Base-by-base conservation (phyloP, 2,888 invertebrate genomes). In the Dinocampus coccinellae region DNA sequence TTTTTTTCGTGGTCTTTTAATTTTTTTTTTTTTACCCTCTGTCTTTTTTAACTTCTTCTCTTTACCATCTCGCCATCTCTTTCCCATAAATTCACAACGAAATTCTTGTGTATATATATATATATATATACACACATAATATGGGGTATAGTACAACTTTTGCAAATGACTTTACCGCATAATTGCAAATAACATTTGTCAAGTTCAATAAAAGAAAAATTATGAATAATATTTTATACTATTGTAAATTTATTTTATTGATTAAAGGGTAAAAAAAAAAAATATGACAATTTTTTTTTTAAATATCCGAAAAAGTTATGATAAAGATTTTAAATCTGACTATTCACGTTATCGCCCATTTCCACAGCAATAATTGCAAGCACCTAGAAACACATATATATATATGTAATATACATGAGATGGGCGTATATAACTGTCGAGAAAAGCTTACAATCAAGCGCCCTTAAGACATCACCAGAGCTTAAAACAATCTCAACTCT, bases 91-190 rank as follows among this genome's bases (percentile, higher is more conserved):
- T 4, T 2, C 3, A 39, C n/a, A 2, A 13, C n/a, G 13, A n/a
- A 3, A n/a, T 39, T 3, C n/a, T 39, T 39, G 36, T 11, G 11
- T 9, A 2, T 4, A 39, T 13, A 39, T 36, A 36, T 36, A 39
- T 39, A 1, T 39, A 13, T 39, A n/a, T n/a, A n/a, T 39, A n/a
- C 0, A 13, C n/a, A 39, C n/a, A 3, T 13, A 13, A 39, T 11
- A 42, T 61, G n/a, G n/a, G n/a, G n/a, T n/a, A n/a, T n/a, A n/a
- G n/a, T n/a, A n/a, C n/a, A 34, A 36, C 55, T 34, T 9, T 63
- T 39, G 39, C 22, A 13, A 62, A 42, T 55, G 62, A 69, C 61
- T 69, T 69, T 13, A 22, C 10, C 20, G 52, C 11, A 22, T 53
- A 22, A 53, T 53, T 53, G 52, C 0, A 53, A 22, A 53, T 53